These are phyloP conservation scores for Ifrita kowaldi DNA, from an alignment of 2,113 vertebrate genomes.

Conservation along the genomic window DNA sequence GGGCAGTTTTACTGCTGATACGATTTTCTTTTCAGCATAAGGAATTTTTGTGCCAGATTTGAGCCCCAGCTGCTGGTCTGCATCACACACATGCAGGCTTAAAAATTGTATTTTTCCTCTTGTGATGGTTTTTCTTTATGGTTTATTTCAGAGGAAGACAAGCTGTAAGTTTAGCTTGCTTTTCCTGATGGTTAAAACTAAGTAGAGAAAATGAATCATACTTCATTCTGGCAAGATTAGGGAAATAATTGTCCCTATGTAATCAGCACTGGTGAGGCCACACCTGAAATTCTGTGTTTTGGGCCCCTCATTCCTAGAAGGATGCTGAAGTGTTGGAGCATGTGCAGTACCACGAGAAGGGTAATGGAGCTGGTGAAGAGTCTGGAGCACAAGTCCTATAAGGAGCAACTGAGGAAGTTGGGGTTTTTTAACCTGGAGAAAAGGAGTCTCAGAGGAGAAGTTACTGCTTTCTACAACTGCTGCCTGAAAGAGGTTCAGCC, in stretches of 20 bases:
- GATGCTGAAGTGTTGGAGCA: not conserved
- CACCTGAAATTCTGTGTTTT: not conserved
- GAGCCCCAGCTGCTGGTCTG: not conserved
- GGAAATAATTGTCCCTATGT: not conserved
- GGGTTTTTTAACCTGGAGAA: not conserved
- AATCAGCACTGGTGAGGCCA: not conserved
- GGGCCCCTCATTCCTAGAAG: not conserved
- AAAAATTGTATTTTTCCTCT: not conserved
- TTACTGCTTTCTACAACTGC: not conserved
- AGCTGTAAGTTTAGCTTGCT: not conserved
- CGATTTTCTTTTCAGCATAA: not conserved
- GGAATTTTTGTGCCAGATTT: not conserved
- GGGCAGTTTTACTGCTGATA: not conserved
- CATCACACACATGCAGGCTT: not conserved
- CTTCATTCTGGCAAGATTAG: not conserved
- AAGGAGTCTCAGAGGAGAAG: not conserved
- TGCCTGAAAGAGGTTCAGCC: not conserved
- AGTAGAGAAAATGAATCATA: not conserved
- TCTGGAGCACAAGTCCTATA: not conserved
- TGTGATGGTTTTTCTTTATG: not conserved
- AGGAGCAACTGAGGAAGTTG: not conserved
- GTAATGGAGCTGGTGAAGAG: not conserved
- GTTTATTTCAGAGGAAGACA: not conserved
- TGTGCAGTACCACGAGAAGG: not conserved
- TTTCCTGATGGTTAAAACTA: not conserved